Conservation (phyloP, 2,888 invertebrate genomes). For the Endomychus coccineus region DNA sequence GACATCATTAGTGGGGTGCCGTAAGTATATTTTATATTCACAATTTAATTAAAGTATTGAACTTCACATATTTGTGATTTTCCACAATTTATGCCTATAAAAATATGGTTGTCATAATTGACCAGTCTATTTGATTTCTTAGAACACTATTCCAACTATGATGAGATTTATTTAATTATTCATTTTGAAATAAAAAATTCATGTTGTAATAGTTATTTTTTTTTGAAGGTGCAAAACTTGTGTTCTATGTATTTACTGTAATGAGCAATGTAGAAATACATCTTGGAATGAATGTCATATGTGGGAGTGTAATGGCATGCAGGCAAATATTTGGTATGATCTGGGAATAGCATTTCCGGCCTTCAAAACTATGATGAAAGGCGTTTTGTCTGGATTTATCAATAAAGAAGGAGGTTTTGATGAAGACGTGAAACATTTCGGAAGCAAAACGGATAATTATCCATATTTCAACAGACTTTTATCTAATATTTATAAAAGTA, state of each 20-base stretch:
- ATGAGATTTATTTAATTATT: no score
- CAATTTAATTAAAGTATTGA: conserved; percentile 8
- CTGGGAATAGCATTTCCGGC: conserved; percentile 75
- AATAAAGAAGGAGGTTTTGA: conserved; percentile 40
- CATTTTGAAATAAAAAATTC: no score
- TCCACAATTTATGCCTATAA: no score
- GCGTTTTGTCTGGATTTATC: conserved; percentile 35
- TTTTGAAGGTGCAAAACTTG: conserved; percentile 60
- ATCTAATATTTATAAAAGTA: conserved; percentile 65
- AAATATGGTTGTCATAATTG: no score
- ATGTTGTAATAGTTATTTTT: neutral
- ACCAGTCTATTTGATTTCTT: no score
- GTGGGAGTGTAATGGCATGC: conserved; percentile 65
- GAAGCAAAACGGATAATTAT: conserved; percentile 45
- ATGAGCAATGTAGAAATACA: conserved; percentile 51
- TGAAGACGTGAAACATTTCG: conserved; percentile 42
- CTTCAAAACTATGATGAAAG: conserved; percentile 58
- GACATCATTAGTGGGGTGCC: conserved; percentile 55
- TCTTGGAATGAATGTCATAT: conserved; percentile 55
- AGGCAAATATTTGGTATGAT: conserved; percentile 55
- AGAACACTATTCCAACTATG: no score
- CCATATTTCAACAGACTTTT: conserved; percentile 63
- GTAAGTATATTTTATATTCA: conserved; percentile 50
- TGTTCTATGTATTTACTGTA: conserved; percentile 61
- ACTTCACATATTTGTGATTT: conserved; percentile 6